phyloP scores from a whole-genome alignment of 2,888 invertebrate genomes.

The Nasonovia ribisnigri region DNA sequence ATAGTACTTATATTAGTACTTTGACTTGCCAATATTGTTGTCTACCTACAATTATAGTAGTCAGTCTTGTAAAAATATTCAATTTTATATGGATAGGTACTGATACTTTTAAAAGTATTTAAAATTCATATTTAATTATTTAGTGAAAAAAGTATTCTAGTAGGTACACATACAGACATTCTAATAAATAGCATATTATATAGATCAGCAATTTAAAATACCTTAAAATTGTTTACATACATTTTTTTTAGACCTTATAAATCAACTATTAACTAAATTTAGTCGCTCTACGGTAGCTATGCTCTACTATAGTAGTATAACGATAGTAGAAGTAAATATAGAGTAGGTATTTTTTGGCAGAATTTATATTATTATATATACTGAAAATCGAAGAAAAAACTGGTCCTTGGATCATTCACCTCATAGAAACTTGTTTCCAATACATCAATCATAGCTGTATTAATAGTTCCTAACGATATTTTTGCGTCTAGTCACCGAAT shows the following conservation, averaged over 20 bases:
- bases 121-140: background rate
- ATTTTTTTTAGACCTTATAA: constrained; percentile 1
- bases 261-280: background rate
- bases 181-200: background rate
- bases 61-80: no score
- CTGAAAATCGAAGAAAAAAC: constrained; percentile 34
- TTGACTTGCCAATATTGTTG: background rate
- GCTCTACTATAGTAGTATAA: background rate
- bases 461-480: constrained; percentile 36
- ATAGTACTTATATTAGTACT: background rate
- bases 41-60: background rate
- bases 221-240: background rate
- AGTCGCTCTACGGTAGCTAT: background rate
- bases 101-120: background rate
- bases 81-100: background rate
- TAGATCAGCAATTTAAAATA: background rate
- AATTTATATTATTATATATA: constrained; percentile 1
- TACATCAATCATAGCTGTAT: constrained; percentile 51
- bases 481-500: constrained; percentile 55
- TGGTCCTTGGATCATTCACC: constrained; percentile 48
- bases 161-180: no score
- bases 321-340: background rate
- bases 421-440: constrained; percentile 37
- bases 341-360: constrained; percentile 20
- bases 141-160: no score